These are phyloP conservation scores for Rhyacophila brunnea DNA, from an alignment of 1,140 invertebrate genomes.

Conservation along the genomic window DNA sequence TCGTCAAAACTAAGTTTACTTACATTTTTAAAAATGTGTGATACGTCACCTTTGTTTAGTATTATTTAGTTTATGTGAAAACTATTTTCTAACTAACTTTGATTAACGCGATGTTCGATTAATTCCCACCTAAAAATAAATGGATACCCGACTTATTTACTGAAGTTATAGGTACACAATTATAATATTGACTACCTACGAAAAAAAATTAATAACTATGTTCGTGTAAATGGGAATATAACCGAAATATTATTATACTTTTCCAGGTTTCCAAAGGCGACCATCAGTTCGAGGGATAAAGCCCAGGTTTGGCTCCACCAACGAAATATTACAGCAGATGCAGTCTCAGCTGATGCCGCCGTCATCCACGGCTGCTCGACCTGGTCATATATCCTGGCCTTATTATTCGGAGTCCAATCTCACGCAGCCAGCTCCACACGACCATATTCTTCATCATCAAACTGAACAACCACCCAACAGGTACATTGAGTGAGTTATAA, in stretches of 20 bases:
- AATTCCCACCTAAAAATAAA: too few relatives aligned
- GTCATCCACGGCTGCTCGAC: slow-evolving; percentile 49
- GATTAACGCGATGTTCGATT: too few relatives aligned
- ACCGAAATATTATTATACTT: slow-evolving; percentile 1
- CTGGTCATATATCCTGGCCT: slow-evolving; percentile 60
- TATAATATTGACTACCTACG: too few relatives aligned
- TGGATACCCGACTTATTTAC: too few relatives aligned
- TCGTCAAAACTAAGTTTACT: too few relatives aligned
- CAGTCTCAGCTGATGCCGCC: slow-evolving; percentile 66
- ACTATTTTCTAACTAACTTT: too few relatives aligned
- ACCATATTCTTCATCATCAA: slow-evolving; percentile 13
- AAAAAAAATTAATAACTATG: too few relatives aligned
- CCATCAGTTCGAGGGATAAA: slow-evolving; percentile 74
- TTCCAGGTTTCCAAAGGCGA: slow-evolving; percentile 70
- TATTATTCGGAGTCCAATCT: slow-evolving; percentile 62
- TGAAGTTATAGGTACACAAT: too few relatives aligned
- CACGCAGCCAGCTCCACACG: slow-evolving; percentile 41
- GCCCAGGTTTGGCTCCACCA: slow-evolving; percentile 71
- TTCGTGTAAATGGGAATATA: too few relatives aligned
- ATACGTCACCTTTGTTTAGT: too few relatives aligned
- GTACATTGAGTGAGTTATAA: background rate
- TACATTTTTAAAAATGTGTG: too few relatives aligned
- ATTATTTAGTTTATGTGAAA: too few relatives aligned
- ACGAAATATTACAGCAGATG: slow-evolving; percentile 79
- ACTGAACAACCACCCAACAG: slow-evolving; percentile 1